Evolutionary conservation across 64 coral and sea anemone genomes (phyloP), one percentile per base, ranked within the genome.

Genomic region (Hydrozoanthus tunicans): DNA sequence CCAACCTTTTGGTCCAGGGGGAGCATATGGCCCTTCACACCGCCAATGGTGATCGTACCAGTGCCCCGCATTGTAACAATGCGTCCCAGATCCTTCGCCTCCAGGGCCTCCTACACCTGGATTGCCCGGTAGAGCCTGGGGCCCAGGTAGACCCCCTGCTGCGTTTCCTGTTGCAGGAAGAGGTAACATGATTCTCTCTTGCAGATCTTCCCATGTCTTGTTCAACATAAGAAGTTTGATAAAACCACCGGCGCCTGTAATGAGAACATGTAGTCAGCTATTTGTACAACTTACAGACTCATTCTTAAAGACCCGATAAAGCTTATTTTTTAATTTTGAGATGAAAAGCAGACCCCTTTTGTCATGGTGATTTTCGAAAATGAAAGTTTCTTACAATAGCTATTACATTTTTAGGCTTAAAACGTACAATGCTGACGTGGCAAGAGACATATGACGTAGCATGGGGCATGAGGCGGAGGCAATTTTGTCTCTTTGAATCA

Each of bases 21-120:
- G 81, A 14, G 81, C 81, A 63, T 83, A 83, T 17, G 81, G 81
- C 8, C 81, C 81, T 51, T 83, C 81, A 17, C 81, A 83, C 3
- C 81, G 61, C 81, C 81, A 83, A 51, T 83, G 81, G 63, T 83
- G 81, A 15, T 83, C 81, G 8, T 83, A 83, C 81, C 81, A 83
- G 81, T 83, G 81, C 15, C 81, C 81, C 66, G 81, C 81, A 12
- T 83, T 83, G 27, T 83, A 83, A 65, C 81, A 83, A n/a, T 83
- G 81, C 51, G 27, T 60, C 32, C 81, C 81, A 67, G 81, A 83
- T 8, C 81, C 81, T 62, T 83, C 81, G 23, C 81, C 81, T 83
- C 81, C 81, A 3, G 81, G 81, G 10, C 81, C 81, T 68, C 81
- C 81, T 5, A 67, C 32, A 67, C 81, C 81, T 51, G 81, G 81